phyloP scores from a whole-genome alignment of 2,113 vertebrate genomes.

The Heteronetta atricapilla region DNA sequence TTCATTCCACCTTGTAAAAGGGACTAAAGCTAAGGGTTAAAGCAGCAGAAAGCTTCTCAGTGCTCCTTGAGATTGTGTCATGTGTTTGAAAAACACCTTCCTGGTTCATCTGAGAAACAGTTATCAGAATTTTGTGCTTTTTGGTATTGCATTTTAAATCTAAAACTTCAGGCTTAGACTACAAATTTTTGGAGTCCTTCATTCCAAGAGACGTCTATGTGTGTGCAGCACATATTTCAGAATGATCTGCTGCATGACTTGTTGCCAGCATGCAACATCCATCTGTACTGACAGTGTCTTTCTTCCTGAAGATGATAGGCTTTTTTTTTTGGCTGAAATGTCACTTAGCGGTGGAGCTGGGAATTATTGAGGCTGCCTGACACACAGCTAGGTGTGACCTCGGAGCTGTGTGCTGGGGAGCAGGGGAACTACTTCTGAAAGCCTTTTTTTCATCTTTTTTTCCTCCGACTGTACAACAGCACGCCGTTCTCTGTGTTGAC shows the following conservation, averaged over 20 bases:
- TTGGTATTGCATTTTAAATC: not conserved
- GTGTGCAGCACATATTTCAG: not conserved
- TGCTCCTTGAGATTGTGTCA: not conserved
- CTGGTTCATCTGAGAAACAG: not conserved
- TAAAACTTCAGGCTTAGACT: not conserved
- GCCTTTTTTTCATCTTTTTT: not conserved
- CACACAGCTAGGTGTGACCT: slow-evolving; percentile 50
- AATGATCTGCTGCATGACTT: not conserved
- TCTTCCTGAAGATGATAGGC: not conserved
- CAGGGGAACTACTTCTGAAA: slow-evolving; percentile 28
- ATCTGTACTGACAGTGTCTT: slow-evolving; percentile 7
- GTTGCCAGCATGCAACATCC: not conserved
- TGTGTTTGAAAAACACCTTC: not conserved
- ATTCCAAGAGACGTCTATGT: not conserved
- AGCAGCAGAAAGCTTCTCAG: not conserved
- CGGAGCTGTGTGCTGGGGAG: not conserved
- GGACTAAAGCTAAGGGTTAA: not conserved
- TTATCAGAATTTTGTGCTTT: not conserved
- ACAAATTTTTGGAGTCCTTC: not conserved
- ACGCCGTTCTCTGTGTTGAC: not conserved
- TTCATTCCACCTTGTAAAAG: not conserved
- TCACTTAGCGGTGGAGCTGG: slow-evolving; percentile 8
- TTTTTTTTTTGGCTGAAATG: not conserved
- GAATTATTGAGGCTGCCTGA: slow-evolving; percentile 56
- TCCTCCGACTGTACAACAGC: not conserved